These are phyloP conservation scores for Microcebus murinus DNA, from an alignment of 2,113 vertebrate species.

Conservation along the genomic window DNA sequence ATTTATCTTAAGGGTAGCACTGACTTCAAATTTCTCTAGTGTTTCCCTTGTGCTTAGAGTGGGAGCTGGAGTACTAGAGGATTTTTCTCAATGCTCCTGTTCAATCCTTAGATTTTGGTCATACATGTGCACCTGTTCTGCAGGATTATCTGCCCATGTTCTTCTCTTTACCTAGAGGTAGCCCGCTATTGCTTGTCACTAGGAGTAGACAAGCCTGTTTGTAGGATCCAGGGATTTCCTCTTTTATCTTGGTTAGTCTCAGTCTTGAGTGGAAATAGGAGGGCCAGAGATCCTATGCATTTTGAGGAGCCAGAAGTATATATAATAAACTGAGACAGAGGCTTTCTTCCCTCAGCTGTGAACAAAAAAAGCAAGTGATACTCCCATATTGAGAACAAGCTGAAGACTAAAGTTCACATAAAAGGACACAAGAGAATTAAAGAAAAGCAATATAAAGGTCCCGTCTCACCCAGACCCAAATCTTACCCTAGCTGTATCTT, in stretches of 20 bases:
- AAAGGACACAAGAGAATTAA: background rate
- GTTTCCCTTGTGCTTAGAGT: background rate
- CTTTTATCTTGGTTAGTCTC: background rate
- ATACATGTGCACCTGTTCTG: background rate
- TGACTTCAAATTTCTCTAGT: background rate
- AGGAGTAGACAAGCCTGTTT: background rate
- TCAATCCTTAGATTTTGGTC: background rate
- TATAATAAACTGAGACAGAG: background rate
- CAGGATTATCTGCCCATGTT: background rate
- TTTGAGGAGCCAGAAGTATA: background rate
- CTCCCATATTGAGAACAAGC: background rate
- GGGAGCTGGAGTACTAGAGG: background rate
- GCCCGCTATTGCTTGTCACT: background rate
- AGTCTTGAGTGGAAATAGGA: background rate
- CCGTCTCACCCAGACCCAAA: background rate
- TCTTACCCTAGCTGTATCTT: background rate
- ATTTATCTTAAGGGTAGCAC: background rate
- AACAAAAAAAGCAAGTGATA: conserved; percentile 2
- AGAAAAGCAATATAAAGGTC: background rate
- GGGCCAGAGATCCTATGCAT: background rate
- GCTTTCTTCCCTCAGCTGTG: background rate
- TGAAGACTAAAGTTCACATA: background rate
- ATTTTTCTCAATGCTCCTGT: background rate
- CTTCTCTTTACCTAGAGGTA: background rate
- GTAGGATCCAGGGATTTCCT: background rate